Evolutionary conservation across 2,113 vertebrate genomes (phyloP).

Genomic region (Labrus mixtus): DNA sequence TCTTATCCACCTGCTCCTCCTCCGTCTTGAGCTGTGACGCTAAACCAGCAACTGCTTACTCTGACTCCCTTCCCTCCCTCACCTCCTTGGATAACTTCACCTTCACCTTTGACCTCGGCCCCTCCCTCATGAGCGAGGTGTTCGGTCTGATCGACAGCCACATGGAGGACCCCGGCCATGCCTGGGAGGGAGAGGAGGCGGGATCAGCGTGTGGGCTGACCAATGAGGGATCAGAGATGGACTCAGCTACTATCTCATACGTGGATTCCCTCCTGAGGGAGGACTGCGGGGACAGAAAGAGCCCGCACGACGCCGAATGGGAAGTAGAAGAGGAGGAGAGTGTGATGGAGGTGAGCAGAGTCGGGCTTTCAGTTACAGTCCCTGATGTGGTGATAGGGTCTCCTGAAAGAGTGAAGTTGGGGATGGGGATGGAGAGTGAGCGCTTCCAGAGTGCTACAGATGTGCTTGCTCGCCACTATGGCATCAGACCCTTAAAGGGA

Average conservation of each 20-base stretch:
- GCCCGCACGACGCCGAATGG: constrained; percentile 66
- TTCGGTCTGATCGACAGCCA: constrained; percentile 87
- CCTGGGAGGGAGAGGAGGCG: constrained; percentile 68
- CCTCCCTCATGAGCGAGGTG: constrained; percentile 96
- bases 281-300: constrained; percentile 72
- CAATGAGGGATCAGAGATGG: constrained; percentile 74
- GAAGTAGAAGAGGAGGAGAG: constrained; percentile 59
- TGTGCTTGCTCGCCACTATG: constrained; percentile 81
- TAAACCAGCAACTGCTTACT: constrained; percentile 50
- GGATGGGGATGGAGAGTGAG: constrained; percentile 69
- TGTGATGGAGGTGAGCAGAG: constrained; percentile 40
- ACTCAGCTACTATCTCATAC: constrained; percentile 76
- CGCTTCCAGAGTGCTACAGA: constrained; percentile 80
- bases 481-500: constrained; percentile 66
- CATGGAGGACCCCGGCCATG: constrained; percentile 34
- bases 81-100: constrained; percentile 94
- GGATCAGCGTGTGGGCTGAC: constrained; percentile 61
- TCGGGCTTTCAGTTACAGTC: constrained; percentile 59
- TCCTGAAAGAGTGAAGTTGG: constrained; percentile 27
- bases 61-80: constrained; percentile 84
- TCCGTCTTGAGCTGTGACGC: constrained; percentile 79
- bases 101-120: constrained; percentile 95
- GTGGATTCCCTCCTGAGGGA: constrained; percentile 82
- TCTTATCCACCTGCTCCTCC: constrained; percentile 81
- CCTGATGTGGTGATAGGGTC: constrained; percentile 68